Percentiles rank a stretch among this genome's conserved stretches.
Conservation (phyloP, 2,797 vertebrate species). For the Mareca strepera region DNA sequence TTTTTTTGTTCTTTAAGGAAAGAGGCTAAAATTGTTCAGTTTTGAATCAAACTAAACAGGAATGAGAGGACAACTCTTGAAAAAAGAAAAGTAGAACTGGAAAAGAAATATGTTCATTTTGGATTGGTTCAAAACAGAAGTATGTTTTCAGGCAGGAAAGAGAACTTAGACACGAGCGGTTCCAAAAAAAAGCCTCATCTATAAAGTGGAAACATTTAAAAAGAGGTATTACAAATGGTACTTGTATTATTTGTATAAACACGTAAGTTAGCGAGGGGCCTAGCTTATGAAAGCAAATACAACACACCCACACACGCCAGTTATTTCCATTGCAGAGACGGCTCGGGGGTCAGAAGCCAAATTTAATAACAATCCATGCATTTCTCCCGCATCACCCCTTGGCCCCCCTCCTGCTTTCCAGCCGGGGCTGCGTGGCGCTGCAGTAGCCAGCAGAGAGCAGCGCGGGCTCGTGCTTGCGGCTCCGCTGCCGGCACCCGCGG, state of each 20-base stretch:
- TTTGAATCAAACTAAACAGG: neutral
- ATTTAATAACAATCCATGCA: rapidly evolving
- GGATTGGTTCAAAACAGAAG: neutral
- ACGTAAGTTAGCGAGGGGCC: neutral
- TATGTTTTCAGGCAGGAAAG: neutral
- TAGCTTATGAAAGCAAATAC: neutral
- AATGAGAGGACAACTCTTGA: neutral
- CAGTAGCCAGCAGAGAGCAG: neutral
- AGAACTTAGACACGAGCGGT: rapidly evolving
- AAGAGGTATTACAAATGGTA: neutral
- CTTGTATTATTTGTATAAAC: no score
- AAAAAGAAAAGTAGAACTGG: neutral
- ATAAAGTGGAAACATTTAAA: neutral
- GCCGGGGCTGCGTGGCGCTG: rapidly evolving
- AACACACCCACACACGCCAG: neutral
- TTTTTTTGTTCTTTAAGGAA: neutral
- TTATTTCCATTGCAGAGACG: neutral
- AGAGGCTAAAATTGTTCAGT: neutral
- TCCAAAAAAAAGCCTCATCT: neutral
- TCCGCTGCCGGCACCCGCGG: rapidly evolving
- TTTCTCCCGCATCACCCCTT: rapidly evolving
- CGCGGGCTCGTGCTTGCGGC: neutral
- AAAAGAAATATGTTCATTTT: neutral
- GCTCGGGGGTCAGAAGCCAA: neutral
- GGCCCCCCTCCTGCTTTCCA: rapidly evolving